Percentiles rank a stretch among this genome's conserved stretches.
Conservation (phyloP, 2,888 invertebrate species). For the Pachymerium ferrugineum region DNA sequence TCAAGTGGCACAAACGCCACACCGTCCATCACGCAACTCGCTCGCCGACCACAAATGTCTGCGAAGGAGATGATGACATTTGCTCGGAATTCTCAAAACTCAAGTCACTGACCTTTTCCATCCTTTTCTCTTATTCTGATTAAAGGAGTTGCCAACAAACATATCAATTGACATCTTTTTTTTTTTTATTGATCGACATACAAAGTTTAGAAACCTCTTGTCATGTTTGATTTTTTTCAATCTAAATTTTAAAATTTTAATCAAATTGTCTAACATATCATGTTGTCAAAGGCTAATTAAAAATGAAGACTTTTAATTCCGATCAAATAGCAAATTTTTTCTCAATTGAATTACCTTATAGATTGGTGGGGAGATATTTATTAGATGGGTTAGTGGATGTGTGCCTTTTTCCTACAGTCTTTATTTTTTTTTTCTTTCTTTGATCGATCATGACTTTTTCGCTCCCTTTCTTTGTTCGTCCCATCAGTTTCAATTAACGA, state of each 20-base stretch:
- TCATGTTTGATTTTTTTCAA: too few relatives aligned
- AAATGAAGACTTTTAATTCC: too few relatives aligned
- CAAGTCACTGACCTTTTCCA: slow-evolving; percentile 5
- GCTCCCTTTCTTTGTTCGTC: neutral
- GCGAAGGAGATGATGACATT: slow-evolving; percentile 22
- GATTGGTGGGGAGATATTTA: neutral
- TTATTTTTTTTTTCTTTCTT: neutral
- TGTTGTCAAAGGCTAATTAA: too few relatives aligned
- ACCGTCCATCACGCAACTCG: slow-evolving; percentile 3
- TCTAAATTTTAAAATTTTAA: too few relatives aligned
- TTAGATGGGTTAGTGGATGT: neutral
- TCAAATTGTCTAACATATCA: too few relatives aligned
- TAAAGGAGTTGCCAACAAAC: too few relatives aligned
- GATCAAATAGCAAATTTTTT: too few relatives aligned
- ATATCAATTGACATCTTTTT: neutral
- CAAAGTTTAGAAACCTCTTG: too few relatives aligned
- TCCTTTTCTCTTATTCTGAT: too few relatives aligned
- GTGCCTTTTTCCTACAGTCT: neutral
- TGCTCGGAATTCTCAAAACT: slow-evolving; percentile 13
- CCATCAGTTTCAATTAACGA: neutral
- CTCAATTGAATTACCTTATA: neutral
- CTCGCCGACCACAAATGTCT: slow-evolving; percentile 22
- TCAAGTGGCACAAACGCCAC: slow-evolving; percentile 20
- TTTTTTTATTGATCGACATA: too few relatives aligned
- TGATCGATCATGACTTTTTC: neutral